These are phyloP conservation scores for Ginglymostoma cirratum DNA, from an alignment of 2,113 vertebrate genomes.

Conservation along the genomic window DNA sequence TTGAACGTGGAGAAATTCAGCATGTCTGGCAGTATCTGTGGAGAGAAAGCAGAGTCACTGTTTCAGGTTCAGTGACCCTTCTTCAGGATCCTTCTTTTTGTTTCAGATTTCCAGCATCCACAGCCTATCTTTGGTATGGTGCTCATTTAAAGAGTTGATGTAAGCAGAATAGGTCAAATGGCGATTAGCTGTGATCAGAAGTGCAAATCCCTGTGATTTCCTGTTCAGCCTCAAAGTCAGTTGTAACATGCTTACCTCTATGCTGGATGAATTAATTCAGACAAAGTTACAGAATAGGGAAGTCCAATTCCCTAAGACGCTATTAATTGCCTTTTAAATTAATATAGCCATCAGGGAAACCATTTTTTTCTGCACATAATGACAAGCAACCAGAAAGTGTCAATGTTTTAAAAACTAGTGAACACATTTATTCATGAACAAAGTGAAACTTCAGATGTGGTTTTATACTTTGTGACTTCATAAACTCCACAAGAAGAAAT, in stretches of 20 bases:
- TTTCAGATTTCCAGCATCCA: too few relatives aligned
- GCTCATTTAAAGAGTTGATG: too few relatives aligned
- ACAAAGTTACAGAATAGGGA: not conserved
- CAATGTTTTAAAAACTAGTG: not conserved
- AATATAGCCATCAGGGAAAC: not conserved
- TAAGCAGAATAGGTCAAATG: too few relatives aligned
- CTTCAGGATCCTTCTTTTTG: too few relatives aligned
- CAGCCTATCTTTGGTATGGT: too few relatives aligned
- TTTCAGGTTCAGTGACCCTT: too few relatives aligned
- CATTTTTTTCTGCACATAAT: not conserved
- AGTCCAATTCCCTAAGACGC: not conserved
- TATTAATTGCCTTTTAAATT: not conserved
- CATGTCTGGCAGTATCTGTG: too few relatives aligned
- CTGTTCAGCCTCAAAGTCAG: not conserved
- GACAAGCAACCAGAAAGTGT: not conserved
- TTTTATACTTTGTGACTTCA: not conserved
- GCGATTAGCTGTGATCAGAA: not conserved
- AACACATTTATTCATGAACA: not conserved
- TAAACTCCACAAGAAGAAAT: not conserved
- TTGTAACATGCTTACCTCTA: not conserved
- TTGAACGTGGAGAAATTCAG: too few relatives aligned
- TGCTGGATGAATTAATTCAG: not conserved
- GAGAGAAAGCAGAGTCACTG: too few relatives aligned
- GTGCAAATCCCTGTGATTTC: not conserved
- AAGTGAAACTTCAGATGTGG: not conserved